Evolutionary conservation across 2,797 vertebrate species (phyloP), one percentile per base, ranked within the genome.

Genomic region (Hippocampus kuda): DNA sequence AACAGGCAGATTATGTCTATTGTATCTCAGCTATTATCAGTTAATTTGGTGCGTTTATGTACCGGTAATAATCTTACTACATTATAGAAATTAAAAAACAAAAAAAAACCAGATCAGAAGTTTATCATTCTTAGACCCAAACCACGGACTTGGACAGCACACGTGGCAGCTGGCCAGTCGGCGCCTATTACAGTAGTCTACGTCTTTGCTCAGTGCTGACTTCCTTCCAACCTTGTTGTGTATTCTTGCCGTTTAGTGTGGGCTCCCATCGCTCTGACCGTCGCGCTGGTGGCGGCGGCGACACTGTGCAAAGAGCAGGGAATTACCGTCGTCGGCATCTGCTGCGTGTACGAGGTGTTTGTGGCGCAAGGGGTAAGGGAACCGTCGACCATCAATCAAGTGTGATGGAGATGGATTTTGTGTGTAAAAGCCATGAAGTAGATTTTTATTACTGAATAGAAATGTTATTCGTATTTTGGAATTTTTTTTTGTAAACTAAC

Each of bases 291-390:
- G 76, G 95, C 96, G 69, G 88, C 93, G 77, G 97, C 96, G 77
- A 99, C 97, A 0, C 84, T 99, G 5, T 99, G 97, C 82, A 99
- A 99, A 83, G 97, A 99, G 77, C 96, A 99, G 86, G 97, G 96
- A 73, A 96, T 99, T 85, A 99, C 97, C 0, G 97, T 98, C n/a
- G 92, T 99, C 27, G 97, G 96, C 59, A 95, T 99, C 88, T 99
- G 96, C 86, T 99, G 96, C 76, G 90, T 98, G 18, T 93, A 99
- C 61, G 97, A 99, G 90, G 95, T 99, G 67, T 99, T 99, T 85
- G 89, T 99, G 75, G 95, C 96, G 69, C 97, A 99, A 87, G 92
- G 93, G 94, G 96, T 99, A 92, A 94, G 94, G 13, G 20, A 54
- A 9, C 5, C 26, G 3, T 3, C 26, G 1, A 24, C n/a, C 22